Conservation (phyloP, 2,888 invertebrate species). For the Plebejus anna region DNA sequence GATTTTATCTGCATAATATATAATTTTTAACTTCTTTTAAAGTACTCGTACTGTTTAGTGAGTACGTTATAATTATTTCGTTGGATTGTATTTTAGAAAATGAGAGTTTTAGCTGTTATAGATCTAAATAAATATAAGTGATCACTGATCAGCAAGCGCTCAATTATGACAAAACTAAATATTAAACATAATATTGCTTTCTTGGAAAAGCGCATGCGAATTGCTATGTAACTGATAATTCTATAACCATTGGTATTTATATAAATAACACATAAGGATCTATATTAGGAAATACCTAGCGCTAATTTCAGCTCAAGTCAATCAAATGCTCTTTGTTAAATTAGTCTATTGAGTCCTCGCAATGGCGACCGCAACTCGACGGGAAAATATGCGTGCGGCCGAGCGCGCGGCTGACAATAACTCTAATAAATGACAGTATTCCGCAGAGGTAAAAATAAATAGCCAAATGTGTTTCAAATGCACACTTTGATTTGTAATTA, state of each 20-base stretch:
- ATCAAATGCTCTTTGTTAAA: slow-evolving; percentile 17
- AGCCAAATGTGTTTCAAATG: background rate
- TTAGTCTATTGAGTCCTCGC: slow-evolving; percentile 10
- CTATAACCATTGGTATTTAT: background rate
- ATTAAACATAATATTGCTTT: too few species aligned
- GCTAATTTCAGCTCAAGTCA: background rate
- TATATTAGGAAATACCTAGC: background rate
- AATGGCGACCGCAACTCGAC: background rate
- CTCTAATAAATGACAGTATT: background rate
- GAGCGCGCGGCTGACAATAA: background rate
- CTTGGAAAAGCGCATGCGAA: too few species aligned
- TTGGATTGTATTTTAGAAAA: too few species aligned
- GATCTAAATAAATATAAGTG: too few species aligned
- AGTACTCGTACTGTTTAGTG: too few species aligned
- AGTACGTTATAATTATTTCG: too few species aligned
- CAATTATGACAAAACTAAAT: too few species aligned
- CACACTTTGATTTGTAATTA: background rate
- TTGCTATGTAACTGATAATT: background rate
- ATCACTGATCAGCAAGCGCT: too few species aligned
- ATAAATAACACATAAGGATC: background rate
- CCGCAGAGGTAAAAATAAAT: background rate
- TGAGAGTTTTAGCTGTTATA: too few species aligned
- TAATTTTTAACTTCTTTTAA: too few species aligned
- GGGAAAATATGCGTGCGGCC: background rate
- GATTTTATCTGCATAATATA: too few species aligned